A percentile compares a stretch with the other conserved stretches of the same genome.
These are phyloP conservation scores for Invenusta paracnida DNA, from an alignment of 2,888 invertebrate species.

Conservation along the genomic window DNA sequence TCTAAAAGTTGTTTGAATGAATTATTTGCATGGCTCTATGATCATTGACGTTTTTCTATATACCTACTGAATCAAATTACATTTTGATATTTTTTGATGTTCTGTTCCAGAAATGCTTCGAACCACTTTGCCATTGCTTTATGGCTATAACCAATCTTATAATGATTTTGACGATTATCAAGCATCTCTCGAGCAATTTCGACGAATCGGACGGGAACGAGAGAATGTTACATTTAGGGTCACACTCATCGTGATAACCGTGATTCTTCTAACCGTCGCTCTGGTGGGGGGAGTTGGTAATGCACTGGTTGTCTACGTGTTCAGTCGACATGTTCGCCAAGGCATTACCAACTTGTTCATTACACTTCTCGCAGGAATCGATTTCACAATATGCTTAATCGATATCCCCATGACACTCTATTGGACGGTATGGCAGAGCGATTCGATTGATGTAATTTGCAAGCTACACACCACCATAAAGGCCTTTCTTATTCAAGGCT, in stretches of 20 bases:
- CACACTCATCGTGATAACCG: slow-evolving; percentile 8
- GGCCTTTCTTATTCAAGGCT: slow-evolving; percentile 49
- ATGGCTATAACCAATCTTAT: not conserved
- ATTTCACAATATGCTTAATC: slow-evolving; percentile 50
- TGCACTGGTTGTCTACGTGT: slow-evolving; percentile 52
- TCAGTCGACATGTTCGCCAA: slow-evolving; percentile 52
- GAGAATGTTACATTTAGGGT: not conserved
- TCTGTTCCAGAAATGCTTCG: no score
- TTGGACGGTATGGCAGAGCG: slow-evolving; percentile 49
- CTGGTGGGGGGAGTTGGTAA: slow-evolving; percentile 14
- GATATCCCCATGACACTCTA: slow-evolving; percentile 51
- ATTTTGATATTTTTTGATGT: no score
- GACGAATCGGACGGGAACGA: not conserved
- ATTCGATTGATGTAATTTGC: slow-evolving; percentile 49
- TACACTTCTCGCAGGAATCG: slow-evolving; percentile 50
- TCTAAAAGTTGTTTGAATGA: no score
- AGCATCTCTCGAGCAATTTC: not conserved
- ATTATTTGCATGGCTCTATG: no score
- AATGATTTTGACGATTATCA: not conserved
- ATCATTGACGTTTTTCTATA: no score
- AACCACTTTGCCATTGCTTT: not conserved
- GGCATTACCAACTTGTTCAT: slow-evolving; percentile 50
- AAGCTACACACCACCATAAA: slow-evolving; percentile 49
- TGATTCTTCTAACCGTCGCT: slow-evolving; percentile 17
- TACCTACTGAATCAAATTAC: no score